Percentiles rank a stretch among this genome's conserved stretches.
Conservation (phyloP, 1,140 invertebrate species). For the Drosophila pandora region DNA sequence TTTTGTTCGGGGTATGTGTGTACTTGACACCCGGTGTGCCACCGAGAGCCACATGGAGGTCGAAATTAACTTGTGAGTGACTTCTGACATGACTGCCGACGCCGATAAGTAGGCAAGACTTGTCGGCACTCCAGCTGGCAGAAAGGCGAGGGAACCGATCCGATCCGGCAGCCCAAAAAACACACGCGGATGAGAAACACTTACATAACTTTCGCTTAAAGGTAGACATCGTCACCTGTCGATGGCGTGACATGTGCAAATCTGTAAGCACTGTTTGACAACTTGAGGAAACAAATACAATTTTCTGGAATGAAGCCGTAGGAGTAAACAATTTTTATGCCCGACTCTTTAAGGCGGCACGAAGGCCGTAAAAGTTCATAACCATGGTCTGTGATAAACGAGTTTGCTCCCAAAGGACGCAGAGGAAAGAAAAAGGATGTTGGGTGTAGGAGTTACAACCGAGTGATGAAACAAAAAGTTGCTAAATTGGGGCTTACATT, state of each 20-base stretch:
- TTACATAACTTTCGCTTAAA: constrained; percentile 45
- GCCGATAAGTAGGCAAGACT: constrained; percentile 69
- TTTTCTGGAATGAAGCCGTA: constrained; percentile 22
- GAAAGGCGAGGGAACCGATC: neutral
- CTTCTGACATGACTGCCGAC: constrained; percentile 49
- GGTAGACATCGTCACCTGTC: constrained; percentile 45
- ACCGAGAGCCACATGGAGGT: constrained; percentile 15
- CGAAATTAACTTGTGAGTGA: constrained; percentile 76
- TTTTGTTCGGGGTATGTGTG: constrained; percentile 3
- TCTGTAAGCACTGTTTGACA: constrained; percentile 49
- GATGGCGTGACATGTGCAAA: constrained; percentile 56
- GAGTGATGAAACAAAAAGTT: constrained; percentile 5
- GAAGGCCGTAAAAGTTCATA: constrained; percentile 49
- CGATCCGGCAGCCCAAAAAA: neutral
- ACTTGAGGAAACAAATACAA: constrained; percentile 52
- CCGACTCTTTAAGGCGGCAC: constrained; percentile 41
- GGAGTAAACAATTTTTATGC: constrained; percentile 25
- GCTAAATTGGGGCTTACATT: neutral
- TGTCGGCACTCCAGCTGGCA: constrained; percentile 34
- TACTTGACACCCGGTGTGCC: constrained; percentile 36
- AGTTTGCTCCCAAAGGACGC: constrained; percentile 38
- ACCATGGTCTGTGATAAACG: constrained; percentile 57
- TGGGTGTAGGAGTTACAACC: neutral
- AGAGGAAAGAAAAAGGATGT: neutral
- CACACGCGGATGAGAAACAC: constrained; percentile 34